Evolutionary conservation across 2,113 vertebrate genomes (phyloP), one percentile per base, ranked within the genome.

Genomic region (Pygoscelis adeliae): DNA sequence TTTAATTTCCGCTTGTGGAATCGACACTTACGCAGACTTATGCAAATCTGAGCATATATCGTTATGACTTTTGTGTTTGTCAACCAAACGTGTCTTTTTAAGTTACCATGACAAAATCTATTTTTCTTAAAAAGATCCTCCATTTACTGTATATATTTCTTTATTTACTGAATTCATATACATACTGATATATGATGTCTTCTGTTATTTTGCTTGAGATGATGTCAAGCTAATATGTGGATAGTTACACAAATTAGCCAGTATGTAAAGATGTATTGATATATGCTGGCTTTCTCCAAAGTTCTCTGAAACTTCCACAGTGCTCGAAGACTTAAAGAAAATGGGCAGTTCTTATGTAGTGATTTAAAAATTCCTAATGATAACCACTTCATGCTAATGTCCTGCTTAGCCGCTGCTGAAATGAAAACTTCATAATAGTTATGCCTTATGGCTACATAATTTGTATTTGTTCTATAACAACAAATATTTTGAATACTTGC

Each of bases 141-240:
- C 4, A 53, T 77, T 49, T 73, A 34, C 30, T 82, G 1, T 13
- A 15, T 36, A 2, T 47, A 21, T 63, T 49, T 72, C 3, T 74
- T 47, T 76, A 42, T 74, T 76, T 87, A 13, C 11, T 83, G 11
- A 25, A 23, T 85, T 72, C 19, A 15, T 42, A 42, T 42, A 42
- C 42, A 42, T 42, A 42, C 42, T 42, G 42, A 42, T 47, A 0
- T 14, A 2, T 61, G 36, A 32, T 5, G 2, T 36, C 8, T 70
- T 83, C 7, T 26, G 5, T 70, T 94, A 30, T 11, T 78, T 85
- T 56, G 27, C n/a, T 83, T 53, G 56, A 21, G 25, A 12, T 47
- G 14, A 46, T 8, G 3, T 89, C n/a, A 53, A 22, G 18, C 10
- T 58, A 40, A 13, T 47, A 30, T 4, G 11, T 42, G 5, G 52